phyloP scores from a whole-genome alignment of 2,797 vertebrate genomes.

The Muscicapa comitata region DNA sequence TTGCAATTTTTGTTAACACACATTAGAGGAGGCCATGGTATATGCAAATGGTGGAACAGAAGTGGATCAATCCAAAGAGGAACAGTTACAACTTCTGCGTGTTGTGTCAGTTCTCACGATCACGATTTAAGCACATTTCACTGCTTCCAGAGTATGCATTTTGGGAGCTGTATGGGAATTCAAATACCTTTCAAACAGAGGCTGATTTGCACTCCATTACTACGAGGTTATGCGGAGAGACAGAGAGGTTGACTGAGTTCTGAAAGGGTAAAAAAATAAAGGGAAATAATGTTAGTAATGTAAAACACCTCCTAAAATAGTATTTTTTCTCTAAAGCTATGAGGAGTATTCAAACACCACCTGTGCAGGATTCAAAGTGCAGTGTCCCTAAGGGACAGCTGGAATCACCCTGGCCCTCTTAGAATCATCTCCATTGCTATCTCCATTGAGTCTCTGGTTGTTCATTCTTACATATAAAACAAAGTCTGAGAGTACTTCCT shows the following conservation, averaged over 20 bases:
- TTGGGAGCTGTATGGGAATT: not conserved
- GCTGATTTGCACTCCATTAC: not conserved
- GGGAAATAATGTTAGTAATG: not conserved
- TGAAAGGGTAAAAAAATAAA: not conserved
- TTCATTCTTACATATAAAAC: not conserved
- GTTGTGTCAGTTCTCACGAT: not conserved
- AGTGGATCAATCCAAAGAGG: not conserved
- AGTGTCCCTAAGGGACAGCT: not conserved
- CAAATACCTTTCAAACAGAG: not conserved
- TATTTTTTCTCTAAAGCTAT: not conserved
- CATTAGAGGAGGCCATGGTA: not conserved
- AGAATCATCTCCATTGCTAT: not conserved
- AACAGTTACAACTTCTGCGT: not conserved
- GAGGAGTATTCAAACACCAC: not conserved
- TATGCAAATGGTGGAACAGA: not conserved
- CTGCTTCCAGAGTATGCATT: not conserved
- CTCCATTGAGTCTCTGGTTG: not conserved
- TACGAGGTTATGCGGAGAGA: not conserved
- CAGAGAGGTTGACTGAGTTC: not conserved
- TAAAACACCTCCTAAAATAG: not conserved
- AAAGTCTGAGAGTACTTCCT: accelerated
- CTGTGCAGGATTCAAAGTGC: not conserved
- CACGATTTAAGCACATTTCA: not conserved
- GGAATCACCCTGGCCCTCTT: not conserved
- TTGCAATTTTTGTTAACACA: not conserved